Evolutionary conservation across 1,140 invertebrate species (phyloP), one percentile per base, ranked within the genome.

Genomic region (Brachionus rubens): DNA sequence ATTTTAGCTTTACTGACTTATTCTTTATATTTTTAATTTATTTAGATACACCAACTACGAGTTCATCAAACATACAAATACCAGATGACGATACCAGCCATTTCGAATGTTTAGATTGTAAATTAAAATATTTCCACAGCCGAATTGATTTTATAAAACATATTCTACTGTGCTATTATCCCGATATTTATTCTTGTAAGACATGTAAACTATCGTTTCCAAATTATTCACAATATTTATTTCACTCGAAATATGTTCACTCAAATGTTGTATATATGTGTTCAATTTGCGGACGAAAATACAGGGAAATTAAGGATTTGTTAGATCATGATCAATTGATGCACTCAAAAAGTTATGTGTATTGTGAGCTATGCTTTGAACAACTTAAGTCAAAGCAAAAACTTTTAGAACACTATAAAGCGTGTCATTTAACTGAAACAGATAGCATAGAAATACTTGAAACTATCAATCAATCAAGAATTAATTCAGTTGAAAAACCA

Each of bases 321-420:
- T 24, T 52, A 21, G 46, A 72, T 24, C 68, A 72, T 72, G 68
- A 72, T n/a, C 24, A 50, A 72, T 54, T 72, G 19, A 72, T 72
- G 46, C 68, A 72, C 26, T 30, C 46, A 28, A 72, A 72, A 33
- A 14, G 14, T 12, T 50, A 40, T 16, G 9, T 40, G 16, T 72
- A 33, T 48, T 72, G 68, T 41, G 68, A 72, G 50, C 48, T 72
- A 36, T 72, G 68, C 16, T 36, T 24, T 47, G 68, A 52, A 16
- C 26, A 72, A n/a, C 12, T 14, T 19, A 72, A 72, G 16, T 36
- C 46, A 36, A 48, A 41, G 50, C 16, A 48, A 26, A 19, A 28
- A 12, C 46, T 72, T 21, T 50, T 30, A 10, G 30, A 50, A 10
- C 68, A 72, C 14, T 72, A 72, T 19, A 48, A 41, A 30, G 3